A percentile compares a stretch with the other conserved stretches of the same genome.
Conservation (phyloP, 2,797 vertebrate species). For the Sebastes steindachneri region DNA sequence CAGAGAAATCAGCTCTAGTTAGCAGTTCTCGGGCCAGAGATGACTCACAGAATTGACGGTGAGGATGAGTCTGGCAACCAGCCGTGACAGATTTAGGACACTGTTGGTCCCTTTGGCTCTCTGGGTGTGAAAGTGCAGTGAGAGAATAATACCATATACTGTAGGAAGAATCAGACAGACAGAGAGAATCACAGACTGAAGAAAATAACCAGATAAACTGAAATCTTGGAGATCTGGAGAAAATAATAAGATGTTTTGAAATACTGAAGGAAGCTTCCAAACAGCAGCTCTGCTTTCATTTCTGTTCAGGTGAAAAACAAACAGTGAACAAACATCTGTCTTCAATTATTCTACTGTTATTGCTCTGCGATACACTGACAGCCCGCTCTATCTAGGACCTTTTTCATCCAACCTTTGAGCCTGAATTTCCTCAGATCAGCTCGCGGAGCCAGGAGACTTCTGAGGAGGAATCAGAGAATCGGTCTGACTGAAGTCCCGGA, state of each 20-base stretch:
- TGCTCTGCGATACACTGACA: not conserved
- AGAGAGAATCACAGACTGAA: not conserved
- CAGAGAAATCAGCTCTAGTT: not conserved
- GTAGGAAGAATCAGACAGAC: not conserved
- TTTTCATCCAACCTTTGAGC: not conserved
- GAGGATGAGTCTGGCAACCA: not conserved
- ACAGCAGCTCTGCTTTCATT: not conserved
- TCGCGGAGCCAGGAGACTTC: not conserved
- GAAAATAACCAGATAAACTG: not conserved
- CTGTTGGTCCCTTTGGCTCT: not conserved
- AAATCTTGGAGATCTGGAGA: not conserved
- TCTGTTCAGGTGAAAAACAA: not conserved
- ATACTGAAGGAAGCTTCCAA: not conserved
- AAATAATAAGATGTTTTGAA: not conserved
- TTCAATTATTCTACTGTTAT: conserved; percentile 4
- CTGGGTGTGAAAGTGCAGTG: not conserved
- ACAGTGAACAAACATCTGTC: conserved; percentile 9
- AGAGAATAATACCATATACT: not conserved
- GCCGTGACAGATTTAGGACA: conserved; percentile 14
- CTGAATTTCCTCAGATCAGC: not conserved
- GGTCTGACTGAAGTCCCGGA: not conserved
- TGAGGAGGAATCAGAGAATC: not conserved
- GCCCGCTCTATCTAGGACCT: not conserved
- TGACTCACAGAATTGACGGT: not conserved
- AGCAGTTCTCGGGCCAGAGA: not conserved